Conservation (phyloP, 2,113 vertebrate species). For the Blennius ocellaris region DNA sequence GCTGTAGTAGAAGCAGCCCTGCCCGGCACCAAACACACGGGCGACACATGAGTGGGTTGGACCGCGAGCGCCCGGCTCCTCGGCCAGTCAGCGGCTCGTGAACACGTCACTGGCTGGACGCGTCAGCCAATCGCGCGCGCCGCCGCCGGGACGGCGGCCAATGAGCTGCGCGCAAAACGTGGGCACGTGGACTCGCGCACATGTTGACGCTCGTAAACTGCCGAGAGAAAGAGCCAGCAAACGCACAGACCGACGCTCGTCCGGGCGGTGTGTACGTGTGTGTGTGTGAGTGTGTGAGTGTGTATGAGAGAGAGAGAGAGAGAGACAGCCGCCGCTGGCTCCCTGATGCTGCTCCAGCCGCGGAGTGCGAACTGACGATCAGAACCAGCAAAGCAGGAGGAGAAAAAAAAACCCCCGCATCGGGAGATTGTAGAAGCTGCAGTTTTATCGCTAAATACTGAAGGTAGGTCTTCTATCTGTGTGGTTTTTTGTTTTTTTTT, state of each 20-base stretch:
- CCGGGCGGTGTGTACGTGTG: constrained; percentile 35
- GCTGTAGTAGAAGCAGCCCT: constrained; percentile 62
- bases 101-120: constrained; percentile 69
- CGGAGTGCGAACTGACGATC: constrained; percentile 42
- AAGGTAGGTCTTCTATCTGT: constrained; percentile 60
- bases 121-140: constrained; percentile 60
- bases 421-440: constrained; percentile 6
- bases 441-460: constrained; percentile 14
- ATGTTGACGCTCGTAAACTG: constrained; percentile 83
- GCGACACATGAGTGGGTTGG: constrained; percentile 78
- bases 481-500: constrained; percentile 2
- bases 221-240: constrained; percentile 59
- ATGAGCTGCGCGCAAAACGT: constrained; percentile 63
- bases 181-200: constrained; percentile 85
- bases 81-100: constrained; percentile 65
- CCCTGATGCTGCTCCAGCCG: constrained; percentile 51
- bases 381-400: background rate
- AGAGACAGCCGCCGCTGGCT: too few relatives aligned
- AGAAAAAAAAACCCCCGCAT: background rate
- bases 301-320: background rate
- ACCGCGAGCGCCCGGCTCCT: constrained; percentile 29
- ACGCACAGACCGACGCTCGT: constrained; percentile 55
- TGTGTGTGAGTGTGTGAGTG: constrained; percentile 20
- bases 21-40: constrained; percentile 64
- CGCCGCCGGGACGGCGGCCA: constrained; percentile 49